Percentiles rank a stretch among this genome's conserved stretches.
phyloP scores from a whole-genome alignment of 1,140 invertebrate species.

The Yoshiicerus persimilis region DNA sequence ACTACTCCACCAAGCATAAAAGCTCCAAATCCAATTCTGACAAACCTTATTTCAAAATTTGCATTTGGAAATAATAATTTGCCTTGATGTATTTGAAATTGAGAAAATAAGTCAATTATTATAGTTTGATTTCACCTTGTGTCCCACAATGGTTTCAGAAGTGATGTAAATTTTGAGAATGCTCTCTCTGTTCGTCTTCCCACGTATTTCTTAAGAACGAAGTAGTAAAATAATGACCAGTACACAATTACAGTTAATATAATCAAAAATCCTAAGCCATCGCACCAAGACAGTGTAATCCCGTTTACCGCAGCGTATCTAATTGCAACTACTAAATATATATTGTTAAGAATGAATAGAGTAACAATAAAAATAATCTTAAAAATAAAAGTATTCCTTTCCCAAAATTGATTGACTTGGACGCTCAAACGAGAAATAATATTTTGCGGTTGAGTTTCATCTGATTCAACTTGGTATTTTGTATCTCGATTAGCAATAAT shows the following conservation, averaged over 20 bases:
- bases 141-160: background rate
- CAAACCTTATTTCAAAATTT: background rate
- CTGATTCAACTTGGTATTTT: no score
- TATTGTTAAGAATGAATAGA: no score
- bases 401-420: no score
- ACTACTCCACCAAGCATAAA: constrained; percentile 36
- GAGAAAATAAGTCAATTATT: background rate
- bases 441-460: no score
- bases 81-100: background rate
- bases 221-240: constrained; percentile 65
- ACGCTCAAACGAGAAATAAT: no score
- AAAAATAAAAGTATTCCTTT: no score
- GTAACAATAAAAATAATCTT: no score
- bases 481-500: no score
- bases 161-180: background rate
- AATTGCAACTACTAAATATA: no score
- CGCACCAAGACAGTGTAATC: constrained; percentile 64
- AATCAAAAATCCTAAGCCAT: constrained; percentile 73
- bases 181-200: constrained; percentile 38
- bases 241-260: constrained; percentile 67
- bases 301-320: no score
- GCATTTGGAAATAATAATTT: background rate
- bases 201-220: constrained; percentile 63
- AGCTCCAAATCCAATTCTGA: background rate
- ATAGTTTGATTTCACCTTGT: background rate